A percentile compares a stretch with the other conserved stretches of the same genome.
Evolutionary conservation across 2,113 vertebrate genomes (phyloP).

Genomic region (Rhegmatorhina hoffmannsi): DNA sequence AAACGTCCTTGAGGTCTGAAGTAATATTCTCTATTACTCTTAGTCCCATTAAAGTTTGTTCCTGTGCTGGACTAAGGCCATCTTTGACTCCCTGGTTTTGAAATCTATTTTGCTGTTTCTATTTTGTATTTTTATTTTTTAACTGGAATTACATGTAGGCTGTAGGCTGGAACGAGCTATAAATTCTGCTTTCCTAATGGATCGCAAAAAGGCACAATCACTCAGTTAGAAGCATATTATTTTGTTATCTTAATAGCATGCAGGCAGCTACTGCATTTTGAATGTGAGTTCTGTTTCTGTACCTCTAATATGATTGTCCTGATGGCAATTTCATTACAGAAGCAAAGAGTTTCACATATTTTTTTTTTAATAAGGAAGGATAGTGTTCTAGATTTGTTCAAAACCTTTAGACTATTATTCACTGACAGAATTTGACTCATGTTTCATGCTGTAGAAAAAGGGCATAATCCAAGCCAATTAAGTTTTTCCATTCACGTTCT

Average conservation of each 20-base stretch:
- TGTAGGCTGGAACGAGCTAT: background rate
- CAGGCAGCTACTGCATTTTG: background rate
- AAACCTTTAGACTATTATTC: background rate
- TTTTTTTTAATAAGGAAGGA: background rate
- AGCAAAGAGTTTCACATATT: background rate
- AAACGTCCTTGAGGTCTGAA: background rate
- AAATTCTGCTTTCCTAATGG: background rate
- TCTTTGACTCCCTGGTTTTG: background rate
- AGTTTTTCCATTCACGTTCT: background rate
- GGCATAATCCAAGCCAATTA: background rate
- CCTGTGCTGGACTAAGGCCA: background rate
- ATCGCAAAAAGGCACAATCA: background rate
- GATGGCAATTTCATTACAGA: background rate
- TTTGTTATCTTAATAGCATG: slow-evolving; percentile 2
- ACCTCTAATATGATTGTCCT: background rate
- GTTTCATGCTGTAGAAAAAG: background rate
- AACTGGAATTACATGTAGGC: background rate
- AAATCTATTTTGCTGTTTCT: background rate
- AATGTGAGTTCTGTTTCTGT: background rate
- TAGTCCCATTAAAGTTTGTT: background rate
- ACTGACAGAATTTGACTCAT: background rate
- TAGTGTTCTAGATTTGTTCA: background rate
- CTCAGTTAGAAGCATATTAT: background rate
- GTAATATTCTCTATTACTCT: background rate
- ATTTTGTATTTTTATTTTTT: no score